Evolutionary conservation across 1,140 invertebrate species (phyloP), one percentile per base, ranked within the genome.

Genomic region (Branchinecta lynchi): DNA sequence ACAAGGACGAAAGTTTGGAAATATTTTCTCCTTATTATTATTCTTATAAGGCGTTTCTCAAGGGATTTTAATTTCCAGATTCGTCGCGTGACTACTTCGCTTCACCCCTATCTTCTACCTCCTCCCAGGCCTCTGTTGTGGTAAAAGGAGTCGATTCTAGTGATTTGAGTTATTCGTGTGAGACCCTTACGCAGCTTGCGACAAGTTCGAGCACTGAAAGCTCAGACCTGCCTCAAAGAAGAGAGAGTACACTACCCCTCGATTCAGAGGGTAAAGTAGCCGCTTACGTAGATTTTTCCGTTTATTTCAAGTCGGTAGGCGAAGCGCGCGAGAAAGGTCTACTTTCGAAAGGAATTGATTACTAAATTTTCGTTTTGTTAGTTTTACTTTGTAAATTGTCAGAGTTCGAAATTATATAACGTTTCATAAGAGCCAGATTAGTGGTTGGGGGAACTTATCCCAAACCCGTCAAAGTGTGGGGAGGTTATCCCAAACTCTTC

Each of bases 221-320:
- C 20, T 73, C 74, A 15, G 69, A 72, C 32, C 43, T 77, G 45
- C 65, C 74, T 71, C 70, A 70, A 32, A 70, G 71, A 21, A 72
- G 72, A n/a, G 68, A 72, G 8, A 74, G 75, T 21, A 75, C 78
- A 73, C 73, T 83, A 43, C 77, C 78, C 45, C 75, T 82, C 45
- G 81, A 83, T 75, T 77, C 77, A 71, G 84, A 89, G 73, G 83
- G 83, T 17, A 82, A 81, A 74, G 86, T 92, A n/a, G 82, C 84
- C 72, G 81, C 89, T 6, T 93, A 95, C 77, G 89, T 93, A 0
- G 87, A 92, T 78, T 95, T 93, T 77, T 82, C 85, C 0, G 86
- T 87, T 73, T 93, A 88, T 82, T 91, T 87, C 76, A 79, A 83
- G 71, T 88, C 88, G 73, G 82, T 90, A 12, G 85, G 86, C 72